Base-by-base conservation (phyloP, 2,888 invertebrate genomes). In the Idaea dimidiata region DNA sequence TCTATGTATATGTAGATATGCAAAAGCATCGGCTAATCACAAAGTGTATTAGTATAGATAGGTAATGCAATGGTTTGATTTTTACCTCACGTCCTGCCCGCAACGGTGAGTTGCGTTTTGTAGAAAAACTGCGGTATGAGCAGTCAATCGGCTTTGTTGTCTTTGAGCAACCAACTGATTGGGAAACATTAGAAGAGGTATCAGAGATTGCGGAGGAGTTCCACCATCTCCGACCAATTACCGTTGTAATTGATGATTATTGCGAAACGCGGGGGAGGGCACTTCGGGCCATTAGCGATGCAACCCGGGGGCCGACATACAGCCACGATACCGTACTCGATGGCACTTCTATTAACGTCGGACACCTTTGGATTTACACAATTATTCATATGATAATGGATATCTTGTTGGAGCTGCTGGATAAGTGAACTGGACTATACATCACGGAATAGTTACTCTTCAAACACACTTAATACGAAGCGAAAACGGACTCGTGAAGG, bases 161-260 rank as follows among this genome's bases (percentile, higher is more conserved):
- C n/a, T n/a, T n/a, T n/a, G n/a, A 69, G 63, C 77, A 74, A 79
- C 77, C 75, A 77, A 69, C 71, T 74, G 75, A 75, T 86, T 84
- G 81, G 76, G 86, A 80, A 84, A 43, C 43, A 85, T 66, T 60
- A 60, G 63, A 61, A 24, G 63, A 61, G 66, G 59, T 61, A 58
- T 62, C 60, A 57, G 59, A 59, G 59, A 17, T 43, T 59, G 65
- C 70, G 77, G 73, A 82, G 82, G 82, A 82, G 82, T 79, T 79
- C 81, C 71, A 70, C 73, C 43, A 43, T 43, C 43, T 73, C 72
- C 56, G 17, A 18, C 77, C 82, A 83, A 86, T 85, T 86, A 84
- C 80, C 72, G 71, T 61, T 61, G 74, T 82, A 82, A 86, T 83
- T 82, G 86, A 87, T 83, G 87, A 83, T 82, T 76, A 82, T 84